Conservation (phyloP, 2,888 invertebrate species). For the Andrena dorsata region DNA sequence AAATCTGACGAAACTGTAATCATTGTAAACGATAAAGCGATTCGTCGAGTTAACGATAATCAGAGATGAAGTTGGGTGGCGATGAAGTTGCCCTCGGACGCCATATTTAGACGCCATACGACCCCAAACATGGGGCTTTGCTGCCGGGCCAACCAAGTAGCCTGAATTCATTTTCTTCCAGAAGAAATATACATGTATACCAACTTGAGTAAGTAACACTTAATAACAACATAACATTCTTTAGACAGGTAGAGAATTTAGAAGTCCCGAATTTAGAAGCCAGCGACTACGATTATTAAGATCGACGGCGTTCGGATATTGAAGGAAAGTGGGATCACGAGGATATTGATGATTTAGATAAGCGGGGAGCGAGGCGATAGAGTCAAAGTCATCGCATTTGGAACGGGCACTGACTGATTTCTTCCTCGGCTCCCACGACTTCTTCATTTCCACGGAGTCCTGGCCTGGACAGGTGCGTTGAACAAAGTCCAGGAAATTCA, state of each 20-base stretch:
- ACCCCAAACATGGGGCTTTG: background rate
- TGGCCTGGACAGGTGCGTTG: conserved; percentile 57
- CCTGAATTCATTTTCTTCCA: background rate
- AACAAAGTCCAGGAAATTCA: conserved; percentile 6
- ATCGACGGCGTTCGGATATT: conserved; percentile 42
- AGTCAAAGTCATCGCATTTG: conserved; percentile 72
- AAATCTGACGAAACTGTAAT: no score
- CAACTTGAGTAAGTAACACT: no score
- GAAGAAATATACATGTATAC: no score
- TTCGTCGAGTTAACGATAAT: no score
- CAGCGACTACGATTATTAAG: conserved; percentile 36
- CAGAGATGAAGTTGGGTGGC: no score
- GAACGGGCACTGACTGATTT: conserved; percentile 65
- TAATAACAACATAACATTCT: background rate
- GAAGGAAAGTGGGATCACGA: conserved; percentile 41
- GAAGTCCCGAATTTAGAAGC: background rate
- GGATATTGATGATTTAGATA: conserved; percentile 64
- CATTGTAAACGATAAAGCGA: no score
- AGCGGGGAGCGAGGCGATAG: conserved; percentile 58
- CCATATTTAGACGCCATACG: conserved; percentile 23
- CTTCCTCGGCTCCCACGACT: conserved; percentile 48
- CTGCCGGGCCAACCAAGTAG: conserved; percentile 10
- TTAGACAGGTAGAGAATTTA: background rate
- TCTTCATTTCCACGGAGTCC: conserved; percentile 51
- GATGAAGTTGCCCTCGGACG: background rate